These are phyloP conservation scores for Pollenia amentaria DNA, from an alignment of 2,888 invertebrate genomes.

Conservation along the genomic window DNA sequence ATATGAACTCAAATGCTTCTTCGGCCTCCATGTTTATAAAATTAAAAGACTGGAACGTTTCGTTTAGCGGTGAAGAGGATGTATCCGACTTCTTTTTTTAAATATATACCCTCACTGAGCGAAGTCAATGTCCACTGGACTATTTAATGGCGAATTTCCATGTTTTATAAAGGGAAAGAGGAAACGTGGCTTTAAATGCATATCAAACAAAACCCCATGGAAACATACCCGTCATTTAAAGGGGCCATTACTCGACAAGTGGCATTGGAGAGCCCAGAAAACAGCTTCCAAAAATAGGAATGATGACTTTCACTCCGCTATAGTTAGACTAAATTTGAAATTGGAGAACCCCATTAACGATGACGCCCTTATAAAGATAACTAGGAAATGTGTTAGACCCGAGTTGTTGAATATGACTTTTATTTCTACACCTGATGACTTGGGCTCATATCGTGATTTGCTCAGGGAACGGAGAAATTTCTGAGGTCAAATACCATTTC, in stretches of 20 bases:
- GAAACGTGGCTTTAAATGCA: too few species aligned
- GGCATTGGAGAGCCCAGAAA: too few species aligned
- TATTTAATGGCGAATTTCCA: too few species aligned
- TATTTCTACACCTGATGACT: neutral
- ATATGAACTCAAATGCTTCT: neutral
- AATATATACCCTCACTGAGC: neutral
- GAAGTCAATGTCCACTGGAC: neutral
- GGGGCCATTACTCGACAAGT: too few species aligned
- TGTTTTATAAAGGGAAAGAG: too few species aligned
- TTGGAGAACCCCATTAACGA: neutral
- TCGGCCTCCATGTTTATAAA: neutral
- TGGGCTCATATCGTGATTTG: neutral
- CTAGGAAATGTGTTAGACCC: neutral
- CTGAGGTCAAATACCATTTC: neutral
- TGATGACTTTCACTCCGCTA: neutral
- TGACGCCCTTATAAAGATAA: too few species aligned
- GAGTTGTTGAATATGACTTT: neutral
- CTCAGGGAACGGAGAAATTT: neutral
- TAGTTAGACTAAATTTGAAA: neutral
- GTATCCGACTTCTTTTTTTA: neutral
- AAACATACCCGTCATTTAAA: too few species aligned
- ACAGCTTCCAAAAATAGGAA: neutral
- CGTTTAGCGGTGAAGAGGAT: neutral
- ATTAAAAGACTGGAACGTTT: conserved; percentile 12
- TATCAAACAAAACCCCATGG: too few species aligned